Evolutionary conservation across 2,888 invertebrate genomes (phyloP).

Genomic region (Rhogogaster chlorosoma): DNA sequence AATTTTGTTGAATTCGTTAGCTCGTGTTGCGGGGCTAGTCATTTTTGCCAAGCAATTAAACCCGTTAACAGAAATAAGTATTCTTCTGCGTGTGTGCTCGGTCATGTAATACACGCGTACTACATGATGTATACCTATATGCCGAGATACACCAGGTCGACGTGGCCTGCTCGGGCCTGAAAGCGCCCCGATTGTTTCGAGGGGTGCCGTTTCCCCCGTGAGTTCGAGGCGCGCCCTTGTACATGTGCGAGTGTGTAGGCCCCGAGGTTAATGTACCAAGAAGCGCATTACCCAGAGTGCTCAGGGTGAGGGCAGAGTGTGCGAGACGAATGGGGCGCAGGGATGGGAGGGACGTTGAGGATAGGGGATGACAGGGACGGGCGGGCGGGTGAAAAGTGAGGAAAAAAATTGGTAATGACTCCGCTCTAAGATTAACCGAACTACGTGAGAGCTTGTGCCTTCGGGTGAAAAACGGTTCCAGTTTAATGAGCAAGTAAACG

Average conservation of each 20-base stretch:
- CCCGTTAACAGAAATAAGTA: conserved; percentile 25
- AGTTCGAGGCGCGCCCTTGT: conserved; percentile 35
- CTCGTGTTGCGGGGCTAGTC: not conserved
- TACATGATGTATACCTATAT: conserved; percentile 15
- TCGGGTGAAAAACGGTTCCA: conserved; percentile 24
- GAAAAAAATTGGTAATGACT: conserved; percentile 62
- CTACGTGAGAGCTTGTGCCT: conserved; percentile 40
- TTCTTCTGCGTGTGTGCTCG: not conserved
- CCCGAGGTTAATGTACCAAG: conserved; percentile 72
- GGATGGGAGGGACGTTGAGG: conserved; percentile 47
- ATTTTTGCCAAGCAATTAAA: conserved; percentile 41
- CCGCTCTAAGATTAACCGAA: conserved; percentile 57
- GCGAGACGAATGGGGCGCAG: conserved; percentile 54
- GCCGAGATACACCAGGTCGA: not conserved
- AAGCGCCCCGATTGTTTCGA: conserved; percentile 43
- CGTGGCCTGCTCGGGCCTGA: conserved; percentile 31
- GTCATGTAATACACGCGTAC: not conserved
- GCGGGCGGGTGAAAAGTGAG: conserved; percentile 54
- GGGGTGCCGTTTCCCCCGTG: conserved; percentile 32
- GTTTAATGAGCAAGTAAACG: conserved; percentile 39
- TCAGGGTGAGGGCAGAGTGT: conserved; percentile 62
- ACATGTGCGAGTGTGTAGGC: conserved; percentile 29
- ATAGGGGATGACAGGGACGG: conserved; percentile 55
- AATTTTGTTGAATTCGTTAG: not conserved
- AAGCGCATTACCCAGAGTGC: conserved; percentile 72